phyloP scores from a whole-genome alignment of 2,888 invertebrate species.

The Dorcus hopei region DNA sequence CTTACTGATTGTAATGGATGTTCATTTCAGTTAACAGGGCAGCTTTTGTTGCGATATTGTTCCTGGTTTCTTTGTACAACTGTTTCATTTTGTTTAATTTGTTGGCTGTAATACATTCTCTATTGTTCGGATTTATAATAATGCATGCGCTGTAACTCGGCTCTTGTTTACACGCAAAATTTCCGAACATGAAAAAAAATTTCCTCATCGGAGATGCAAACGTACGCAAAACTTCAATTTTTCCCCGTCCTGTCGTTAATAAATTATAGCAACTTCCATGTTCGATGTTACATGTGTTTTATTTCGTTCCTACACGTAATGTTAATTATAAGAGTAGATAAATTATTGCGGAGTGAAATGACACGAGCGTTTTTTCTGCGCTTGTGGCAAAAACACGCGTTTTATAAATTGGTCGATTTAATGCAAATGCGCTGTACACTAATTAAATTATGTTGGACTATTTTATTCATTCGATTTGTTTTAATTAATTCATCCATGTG shows the following conservation, averaged over 20 bases:
- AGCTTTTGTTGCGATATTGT: constrained; percentile 35
- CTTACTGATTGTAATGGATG: constrained; percentile 48
- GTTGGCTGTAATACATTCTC: background rate
- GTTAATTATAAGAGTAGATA: background rate
- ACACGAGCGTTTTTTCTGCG: background rate
- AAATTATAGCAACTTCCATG: background rate
- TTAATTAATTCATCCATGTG: too few species aligned
- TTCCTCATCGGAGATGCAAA: too few species aligned
- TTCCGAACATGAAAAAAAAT: too few species aligned
- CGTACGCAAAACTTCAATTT: too few species aligned
- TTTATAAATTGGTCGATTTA: background rate
- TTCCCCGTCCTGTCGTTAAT: background rate
- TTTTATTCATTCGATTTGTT: background rate
- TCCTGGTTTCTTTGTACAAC: constrained; percentile 9
- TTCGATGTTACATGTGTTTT: background rate
- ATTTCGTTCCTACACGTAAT: background rate
- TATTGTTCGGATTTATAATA: too few species aligned
- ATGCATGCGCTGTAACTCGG: too few species aligned
- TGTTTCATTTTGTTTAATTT: constrained; percentile 15
- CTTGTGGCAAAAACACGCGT: background rate
- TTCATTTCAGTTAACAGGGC: constrained; percentile 43
- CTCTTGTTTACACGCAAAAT: too few species aligned
- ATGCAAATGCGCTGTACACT: background rate
- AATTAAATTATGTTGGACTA: background rate
- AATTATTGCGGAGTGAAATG: background rate